Evolutionary conservation across 1,140 invertebrate genomes (phyloP).

Genomic region (Pseudoatta argentina): DNA sequence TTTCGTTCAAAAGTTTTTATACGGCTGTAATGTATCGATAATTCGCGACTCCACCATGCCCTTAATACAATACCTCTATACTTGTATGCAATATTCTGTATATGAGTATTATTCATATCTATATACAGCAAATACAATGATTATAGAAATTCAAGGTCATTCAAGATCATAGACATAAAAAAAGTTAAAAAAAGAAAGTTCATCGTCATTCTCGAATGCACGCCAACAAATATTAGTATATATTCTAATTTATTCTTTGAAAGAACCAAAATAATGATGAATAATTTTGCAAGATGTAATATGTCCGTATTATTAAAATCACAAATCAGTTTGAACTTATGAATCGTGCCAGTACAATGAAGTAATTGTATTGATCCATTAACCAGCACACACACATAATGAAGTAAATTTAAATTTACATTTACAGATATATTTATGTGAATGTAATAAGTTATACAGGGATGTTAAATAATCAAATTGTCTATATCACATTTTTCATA

Average conservation of each 20-base stretch:
- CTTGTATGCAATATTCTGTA: background rate
- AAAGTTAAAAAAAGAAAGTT: no score
- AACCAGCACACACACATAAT: background rate
- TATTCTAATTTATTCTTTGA: no score
- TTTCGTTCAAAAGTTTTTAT: no score
- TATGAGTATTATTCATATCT: background rate
- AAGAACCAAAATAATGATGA: background rate
- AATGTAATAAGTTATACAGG: background rate
- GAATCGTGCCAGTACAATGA: background rate
- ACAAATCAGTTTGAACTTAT: constrained; percentile 2
- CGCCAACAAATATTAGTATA: no score
- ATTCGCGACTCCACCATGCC: no score
- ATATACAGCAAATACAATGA: no score
- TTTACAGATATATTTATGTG: background rate
- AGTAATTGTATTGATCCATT: background rate
- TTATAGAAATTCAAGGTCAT: no score
- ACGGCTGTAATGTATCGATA: no score
- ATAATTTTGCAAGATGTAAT: constrained; percentile 8
- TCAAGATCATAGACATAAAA: no score
- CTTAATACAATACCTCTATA: background rate
- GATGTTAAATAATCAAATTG: background rate
- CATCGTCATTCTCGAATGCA: no score
- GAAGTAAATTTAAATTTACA: background rate
- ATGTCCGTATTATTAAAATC: constrained; percentile 19
- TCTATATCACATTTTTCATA: background rate